Evolutionary conservation across 2,113 vertebrate species (phyloP).

Genomic region (Zapus hudsonius): DNA sequence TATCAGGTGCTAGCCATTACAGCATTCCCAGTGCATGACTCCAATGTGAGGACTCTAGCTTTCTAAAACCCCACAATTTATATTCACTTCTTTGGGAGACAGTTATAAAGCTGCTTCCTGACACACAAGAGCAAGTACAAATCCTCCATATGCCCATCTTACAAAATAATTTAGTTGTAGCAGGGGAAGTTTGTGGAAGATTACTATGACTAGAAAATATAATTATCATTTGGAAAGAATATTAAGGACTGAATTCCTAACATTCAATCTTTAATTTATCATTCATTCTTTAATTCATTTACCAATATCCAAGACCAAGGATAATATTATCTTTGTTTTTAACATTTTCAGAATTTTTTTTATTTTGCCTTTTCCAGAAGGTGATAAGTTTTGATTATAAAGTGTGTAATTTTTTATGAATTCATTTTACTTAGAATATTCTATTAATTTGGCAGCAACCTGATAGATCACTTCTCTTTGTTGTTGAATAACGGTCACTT

Average conservation of each 20-base stretch:
- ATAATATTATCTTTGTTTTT: background rate
- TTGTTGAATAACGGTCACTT: too few species aligned
- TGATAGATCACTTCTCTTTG: too few species aligned
- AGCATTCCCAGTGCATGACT: conserved; percentile 48
- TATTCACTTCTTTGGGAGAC: conserved; percentile 68
- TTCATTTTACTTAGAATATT: too few species aligned
- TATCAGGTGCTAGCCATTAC: conserved; percentile 57
- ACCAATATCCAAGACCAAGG: background rate
- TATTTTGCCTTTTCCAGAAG: too few species aligned
- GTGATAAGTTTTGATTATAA: too few species aligned
- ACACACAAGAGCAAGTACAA: conserved; percentile 67
- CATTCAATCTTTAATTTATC: conserved; percentile 4
- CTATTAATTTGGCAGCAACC: too few species aligned
- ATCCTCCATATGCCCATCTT: conserved; percentile 59
- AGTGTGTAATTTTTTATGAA: too few species aligned
- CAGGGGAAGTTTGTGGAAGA: conserved; percentile 22
- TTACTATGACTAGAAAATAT: background rate
- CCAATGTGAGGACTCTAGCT: conserved; percentile 29
- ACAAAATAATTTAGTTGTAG: background rate
- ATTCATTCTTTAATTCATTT: too few species aligned
- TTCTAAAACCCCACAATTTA: conserved; percentile 10
- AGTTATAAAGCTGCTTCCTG: conserved; percentile 70
- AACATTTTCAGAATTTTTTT: background rate
- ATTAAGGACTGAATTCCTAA: background rate
- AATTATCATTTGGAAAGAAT: background rate